These are phyloP conservation scores for Limenitis camilla DNA, from an alignment of 2,888 invertebrate species.

Conservation along the genomic window DNA sequence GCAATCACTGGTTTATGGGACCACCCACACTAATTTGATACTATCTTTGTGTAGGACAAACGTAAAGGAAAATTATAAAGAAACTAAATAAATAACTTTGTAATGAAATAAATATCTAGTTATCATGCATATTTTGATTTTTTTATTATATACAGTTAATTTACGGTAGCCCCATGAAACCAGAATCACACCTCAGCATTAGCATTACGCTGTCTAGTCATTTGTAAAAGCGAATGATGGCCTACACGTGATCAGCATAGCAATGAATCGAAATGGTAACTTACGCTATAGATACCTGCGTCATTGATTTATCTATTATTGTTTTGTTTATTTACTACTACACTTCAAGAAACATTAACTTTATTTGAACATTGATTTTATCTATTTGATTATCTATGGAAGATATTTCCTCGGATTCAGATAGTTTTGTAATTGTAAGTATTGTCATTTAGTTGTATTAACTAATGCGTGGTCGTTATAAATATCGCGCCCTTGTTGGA, in stretches of 20 bases:
- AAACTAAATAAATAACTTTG: conserved; percentile 9
- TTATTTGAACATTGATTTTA: background rate
- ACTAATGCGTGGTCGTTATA: conserved; percentile 64
- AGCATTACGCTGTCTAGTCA: conserved; percentile 36
- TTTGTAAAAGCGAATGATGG: conserved; percentile 40
- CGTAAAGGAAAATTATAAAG: background rate
- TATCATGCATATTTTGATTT: background rate
- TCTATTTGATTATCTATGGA: background rate
- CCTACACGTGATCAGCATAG: conserved; percentile 41
- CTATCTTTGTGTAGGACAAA: conserved; percentile 29
- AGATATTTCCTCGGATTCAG: background rate
- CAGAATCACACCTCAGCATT: conserved; percentile 36
- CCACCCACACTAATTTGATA: conserved; percentile 60
- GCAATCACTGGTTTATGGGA: conserved; percentile 64
- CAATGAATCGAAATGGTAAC: conserved; percentile 37
- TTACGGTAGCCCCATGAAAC: conserved; percentile 25
- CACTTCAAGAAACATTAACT: too few relatives aligned
- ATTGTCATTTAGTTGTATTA: conserved; percentile 41
- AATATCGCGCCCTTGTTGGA: conserved; percentile 55
- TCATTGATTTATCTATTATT: conserved; percentile 6
- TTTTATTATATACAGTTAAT: conserved; percentile 12
- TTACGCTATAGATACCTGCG: conserved; percentile 29
- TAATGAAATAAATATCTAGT: background rate
- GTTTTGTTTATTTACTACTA: background rate
- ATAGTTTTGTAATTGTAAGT: conserved; percentile 4